A percentile compares a stretch with the other conserved stretches of the same genome.
Conservation (phyloP, 2,888 invertebrate genomes). For the Galerucella calmariensis region DNA sequence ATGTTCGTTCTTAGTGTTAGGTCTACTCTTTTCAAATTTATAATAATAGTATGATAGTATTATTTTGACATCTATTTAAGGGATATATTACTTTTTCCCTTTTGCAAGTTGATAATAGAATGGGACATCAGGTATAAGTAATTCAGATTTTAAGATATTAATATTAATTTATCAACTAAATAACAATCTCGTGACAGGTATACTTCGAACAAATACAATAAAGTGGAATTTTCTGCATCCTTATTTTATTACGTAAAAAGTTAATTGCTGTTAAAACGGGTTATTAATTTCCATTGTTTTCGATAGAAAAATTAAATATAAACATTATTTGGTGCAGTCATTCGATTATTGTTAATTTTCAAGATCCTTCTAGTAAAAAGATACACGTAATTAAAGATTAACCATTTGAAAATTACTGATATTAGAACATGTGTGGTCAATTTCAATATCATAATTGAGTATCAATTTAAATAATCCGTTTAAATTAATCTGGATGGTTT, state of each 20-base stretch:
- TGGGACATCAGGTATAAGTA: background rate
- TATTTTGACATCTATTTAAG: no score
- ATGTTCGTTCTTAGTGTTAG: no score
- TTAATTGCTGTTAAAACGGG: slow-evolving; percentile 41
- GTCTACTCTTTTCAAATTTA: no score
- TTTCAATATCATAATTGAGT: background rate
- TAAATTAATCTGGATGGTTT: background rate
- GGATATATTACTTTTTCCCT: no score
- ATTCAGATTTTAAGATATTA: slow-evolving; percentile 14
- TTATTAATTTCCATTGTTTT: slow-evolving; percentile 41
- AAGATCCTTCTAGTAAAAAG: slow-evolving; percentile 14
- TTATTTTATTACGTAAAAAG: slow-evolving; percentile 44
- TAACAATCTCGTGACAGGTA: slow-evolving; percentile 33
- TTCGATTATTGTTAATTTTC: slow-evolving; percentile 30
- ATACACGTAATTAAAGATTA: background rate
- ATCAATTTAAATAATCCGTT: background rate
- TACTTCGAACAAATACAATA: slow-evolving; percentile 22
- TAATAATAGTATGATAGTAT: no score
- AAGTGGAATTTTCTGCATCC: slow-evolving; percentile 42
- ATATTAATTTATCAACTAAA: slow-evolving; percentile 7
- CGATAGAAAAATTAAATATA: slow-evolving; percentile 35
- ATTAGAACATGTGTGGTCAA: background rate
- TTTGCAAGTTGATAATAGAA: background rate
- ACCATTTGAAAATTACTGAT: background rate
- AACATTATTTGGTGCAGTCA: slow-evolving; percentile 40